Base-by-base conservation (phyloP, 2,113 vertebrate species). In the Lophotis ruficrista region DNA sequence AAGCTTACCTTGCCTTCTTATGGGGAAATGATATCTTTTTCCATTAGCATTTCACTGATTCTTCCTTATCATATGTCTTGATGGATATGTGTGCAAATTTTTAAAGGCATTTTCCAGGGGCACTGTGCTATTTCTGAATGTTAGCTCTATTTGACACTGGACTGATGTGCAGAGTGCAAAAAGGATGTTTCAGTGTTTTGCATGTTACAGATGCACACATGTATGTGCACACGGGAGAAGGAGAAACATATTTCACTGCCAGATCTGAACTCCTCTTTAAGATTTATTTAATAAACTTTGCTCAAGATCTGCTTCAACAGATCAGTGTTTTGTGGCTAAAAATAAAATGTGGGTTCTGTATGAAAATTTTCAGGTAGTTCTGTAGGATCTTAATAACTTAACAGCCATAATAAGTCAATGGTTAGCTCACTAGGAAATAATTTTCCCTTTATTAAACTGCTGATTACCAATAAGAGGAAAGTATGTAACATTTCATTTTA, bases 151-250 rank as follows among this genome's bases (percentile, higher is more conserved):
- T 24, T 58, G 30, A 12, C 31, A 17, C n/a, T 53, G 15, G 24
- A 87, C 4, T 1, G 4, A 73, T 12, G 3, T 28, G 17, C 22
- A 70, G 30, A 48, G 61, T 33, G 25, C 28, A 80, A 71, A 85
- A 33, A 0, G 1, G 47, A 8, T 6, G 2, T 45, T 66, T 70
- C 35, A 14, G 15, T 12, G 25, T 28, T 76, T 61, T 47, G 1
- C 45, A 16, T 28, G n/a, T 64, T 58, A 12, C 2, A 1, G 27
- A 45, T 2, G 15, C 2, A 19, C 9, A 5, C 3, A 17, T 30
- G 31, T 7, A 33, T 1, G 31, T 8, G 2, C 2, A 11, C 0
- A 0, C 4, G 62, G 51, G 38, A 81, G 16, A 76, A 61, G 22
- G 28, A 72, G n/a, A 70, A 75, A 38, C 4, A 3, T 12, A 48